Evolutionary conservation across 2,113 vertebrate species (phyloP).

Genomic region (Panthera tigris): DNA sequence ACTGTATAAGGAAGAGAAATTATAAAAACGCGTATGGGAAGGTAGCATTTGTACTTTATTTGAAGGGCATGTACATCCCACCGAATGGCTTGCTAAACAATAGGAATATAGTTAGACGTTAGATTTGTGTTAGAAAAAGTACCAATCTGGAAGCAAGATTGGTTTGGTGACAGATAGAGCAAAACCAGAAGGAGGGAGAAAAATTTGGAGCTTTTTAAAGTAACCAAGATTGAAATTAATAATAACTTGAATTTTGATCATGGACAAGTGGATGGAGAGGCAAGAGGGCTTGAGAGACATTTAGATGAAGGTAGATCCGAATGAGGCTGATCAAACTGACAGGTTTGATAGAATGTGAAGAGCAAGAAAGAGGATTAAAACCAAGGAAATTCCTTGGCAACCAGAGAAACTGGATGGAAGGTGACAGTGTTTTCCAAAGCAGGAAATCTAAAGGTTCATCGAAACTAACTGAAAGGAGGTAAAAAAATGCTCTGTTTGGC

Average conservation of each 20-base stretch:
- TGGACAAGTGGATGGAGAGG: neutral
- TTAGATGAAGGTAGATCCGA: neutral
- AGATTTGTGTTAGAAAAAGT: neutral
- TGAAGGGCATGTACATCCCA: neutral
- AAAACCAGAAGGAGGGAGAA: neutral
- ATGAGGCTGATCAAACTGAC: neutral
- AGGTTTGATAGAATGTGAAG: neutral
- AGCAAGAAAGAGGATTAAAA: neutral
- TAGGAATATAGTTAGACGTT: neutral
- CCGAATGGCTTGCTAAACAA: neutral
- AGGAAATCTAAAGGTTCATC: neutral
- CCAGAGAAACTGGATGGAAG: neutral
- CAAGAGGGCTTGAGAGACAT: neutral
- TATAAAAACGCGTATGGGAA: neutral
- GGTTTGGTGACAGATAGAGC: neutral
- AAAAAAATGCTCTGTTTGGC: neutral
- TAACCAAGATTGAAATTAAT: neutral
- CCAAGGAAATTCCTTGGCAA: neutral
- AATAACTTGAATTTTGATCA: neutral
- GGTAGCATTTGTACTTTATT: neutral
- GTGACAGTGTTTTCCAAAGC: neutral
- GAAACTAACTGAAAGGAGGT: neutral
- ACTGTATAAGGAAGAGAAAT: neutral
- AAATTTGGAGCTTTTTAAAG: neutral
- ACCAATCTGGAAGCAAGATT: neutral